Evolutionary conservation across 2,797 vertebrate species (phyloP).

Genomic region (Phyllotis vaccarum): DNA sequence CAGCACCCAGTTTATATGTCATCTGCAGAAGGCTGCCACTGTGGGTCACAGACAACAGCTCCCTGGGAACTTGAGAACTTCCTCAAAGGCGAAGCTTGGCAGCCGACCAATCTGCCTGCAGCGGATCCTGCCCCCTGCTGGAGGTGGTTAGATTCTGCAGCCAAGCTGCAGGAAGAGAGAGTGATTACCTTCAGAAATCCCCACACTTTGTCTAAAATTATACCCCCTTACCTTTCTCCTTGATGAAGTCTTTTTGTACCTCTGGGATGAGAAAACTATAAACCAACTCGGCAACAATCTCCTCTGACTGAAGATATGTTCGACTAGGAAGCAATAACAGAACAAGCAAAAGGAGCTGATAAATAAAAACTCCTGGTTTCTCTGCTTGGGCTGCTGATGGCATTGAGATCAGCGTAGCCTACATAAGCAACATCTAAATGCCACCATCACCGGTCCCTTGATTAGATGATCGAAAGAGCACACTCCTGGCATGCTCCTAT

Average conservation of each 20-base stretch:
- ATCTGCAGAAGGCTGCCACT: not conserved
- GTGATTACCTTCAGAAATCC: not conserved
- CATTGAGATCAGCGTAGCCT: not conserved
- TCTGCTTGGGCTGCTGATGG: not conserved
- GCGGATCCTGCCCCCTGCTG: not conserved
- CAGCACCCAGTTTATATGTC: not conserved
- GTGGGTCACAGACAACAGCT: not conserved
- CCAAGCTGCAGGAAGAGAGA: not conserved
- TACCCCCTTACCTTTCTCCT: constrained; percentile 91
- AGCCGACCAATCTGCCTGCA: not conserved
- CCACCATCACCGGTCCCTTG: not conserved
- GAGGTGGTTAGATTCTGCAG: not conserved
- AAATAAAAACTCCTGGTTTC: not conserved
- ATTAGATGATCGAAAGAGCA: not conserved
- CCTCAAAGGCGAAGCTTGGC: not conserved
- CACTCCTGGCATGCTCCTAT: not conserved
- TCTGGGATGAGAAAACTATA: constrained; percentile 97
- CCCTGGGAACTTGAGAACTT: not conserved
- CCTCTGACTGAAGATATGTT: constrained; percentile 92
- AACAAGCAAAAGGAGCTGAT: not conserved
- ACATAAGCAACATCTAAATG: not conserved
- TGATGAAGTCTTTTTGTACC: constrained; percentile 90
- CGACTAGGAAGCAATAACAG: constrained; percentile 85
- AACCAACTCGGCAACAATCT: constrained; percentile 96
- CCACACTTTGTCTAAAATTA: constrained; percentile 27